These are phyloP conservation scores for Petrocephalus microphthalmus DNA, from an alignment of 2,113 vertebrate genomes.

Conservation along the genomic window DNA sequence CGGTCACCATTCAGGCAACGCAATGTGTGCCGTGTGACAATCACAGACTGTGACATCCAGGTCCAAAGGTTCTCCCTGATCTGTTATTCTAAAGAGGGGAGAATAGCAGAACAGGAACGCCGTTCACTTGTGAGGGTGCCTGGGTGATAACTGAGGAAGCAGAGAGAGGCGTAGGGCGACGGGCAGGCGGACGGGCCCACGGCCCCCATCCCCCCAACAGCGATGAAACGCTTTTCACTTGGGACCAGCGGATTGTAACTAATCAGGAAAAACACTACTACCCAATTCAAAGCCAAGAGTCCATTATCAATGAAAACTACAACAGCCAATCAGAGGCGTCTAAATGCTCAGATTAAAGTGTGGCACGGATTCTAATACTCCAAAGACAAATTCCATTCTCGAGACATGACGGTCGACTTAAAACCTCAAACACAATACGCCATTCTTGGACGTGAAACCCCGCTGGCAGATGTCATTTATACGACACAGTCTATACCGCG, in stretches of 20 bases:
- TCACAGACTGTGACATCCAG: not conserved
- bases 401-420: not conserved
- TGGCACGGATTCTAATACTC: not conserved
- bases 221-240: slow-evolving; percentile 1
- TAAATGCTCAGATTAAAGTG: not conserved
- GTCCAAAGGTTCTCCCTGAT: not conserved
- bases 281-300: not conserved
- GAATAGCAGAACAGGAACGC: not conserved
- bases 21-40: too few relatives aligned
- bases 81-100: not conserved
- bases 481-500: not conserved
- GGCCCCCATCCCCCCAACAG: not conserved
- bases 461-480: not conserved
- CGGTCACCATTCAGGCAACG: not conserved
- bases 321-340: not conserved
- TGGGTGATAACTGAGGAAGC: not conserved
- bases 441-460: not conserved
- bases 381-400: not conserved
- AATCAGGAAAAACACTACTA: not conserved
- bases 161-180: not conserved
- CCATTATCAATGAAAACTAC: not conserved
- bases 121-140: not conserved
- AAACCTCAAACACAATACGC: not conserved
- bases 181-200: not conserved
- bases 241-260: not conserved